These are phyloP conservation scores for Harpegnathos saltator DNA, from an alignment of 1,140 invertebrate genomes.

Conservation along the genomic window DNA sequence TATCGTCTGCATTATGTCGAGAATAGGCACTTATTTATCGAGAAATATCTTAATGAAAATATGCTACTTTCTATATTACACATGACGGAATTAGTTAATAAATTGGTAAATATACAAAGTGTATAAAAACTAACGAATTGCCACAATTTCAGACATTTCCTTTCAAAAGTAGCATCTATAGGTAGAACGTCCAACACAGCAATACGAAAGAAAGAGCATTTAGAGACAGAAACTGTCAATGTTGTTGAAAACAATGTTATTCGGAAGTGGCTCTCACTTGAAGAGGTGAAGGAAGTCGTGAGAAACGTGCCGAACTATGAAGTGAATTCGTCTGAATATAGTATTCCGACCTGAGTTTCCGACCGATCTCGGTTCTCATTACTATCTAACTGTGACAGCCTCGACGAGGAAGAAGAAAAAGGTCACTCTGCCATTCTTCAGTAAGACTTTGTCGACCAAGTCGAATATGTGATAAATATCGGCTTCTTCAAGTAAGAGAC, in stretches of 20 bases:
- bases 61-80: background rate
- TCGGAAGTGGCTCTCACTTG: slow-evolving; percentile 65
- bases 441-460: slow-evolving; percentile 84
- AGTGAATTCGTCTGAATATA: slow-evolving; percentile 67
- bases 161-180: slow-evolving; percentile 1
- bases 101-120: slow-evolving; percentile 19
- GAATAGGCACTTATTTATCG: background rate
- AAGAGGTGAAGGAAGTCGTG: slow-evolving; percentile 74
- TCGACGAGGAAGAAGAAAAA: slow-evolving; percentile 54
- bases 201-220: background rate
- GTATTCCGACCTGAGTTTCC: slow-evolving; percentile 71
- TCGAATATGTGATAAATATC: slow-evolving; percentile 84
- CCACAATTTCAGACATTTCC: background rate
- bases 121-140: slow-evolving; percentile 3
- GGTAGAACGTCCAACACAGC: background rate
- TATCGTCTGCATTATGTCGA: background rate
- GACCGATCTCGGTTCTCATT: slow-evolving; percentile 85
- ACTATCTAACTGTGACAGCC: slow-evolving; percentile 70
- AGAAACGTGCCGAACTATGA: slow-evolving; percentile 56
- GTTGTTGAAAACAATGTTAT: slow-evolving; percentile 2
- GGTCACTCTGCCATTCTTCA: slow-evolving; percentile 81
- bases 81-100: background rate
- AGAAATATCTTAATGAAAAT: slow-evolving; percentile 44
- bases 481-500: slow-evolving; percentile 86
- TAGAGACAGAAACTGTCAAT: slow-evolving; percentile 17